Evolutionary conservation across 2,797 vertebrate genomes (phyloP), one percentile per base, ranked within the genome.

Genomic region (Coendou prehensilis): DNA sequence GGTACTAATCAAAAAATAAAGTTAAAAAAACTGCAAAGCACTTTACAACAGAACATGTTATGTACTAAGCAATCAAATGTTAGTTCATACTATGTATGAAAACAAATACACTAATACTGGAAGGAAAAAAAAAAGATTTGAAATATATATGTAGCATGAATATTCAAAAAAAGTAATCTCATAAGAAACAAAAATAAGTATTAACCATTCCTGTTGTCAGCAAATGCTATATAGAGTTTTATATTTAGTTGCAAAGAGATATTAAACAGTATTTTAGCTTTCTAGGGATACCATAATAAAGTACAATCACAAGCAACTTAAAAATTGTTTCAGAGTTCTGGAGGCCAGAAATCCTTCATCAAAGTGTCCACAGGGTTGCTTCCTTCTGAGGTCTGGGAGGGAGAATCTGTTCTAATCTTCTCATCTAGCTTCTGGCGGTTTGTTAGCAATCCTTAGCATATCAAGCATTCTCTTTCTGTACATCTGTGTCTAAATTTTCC

Each of bases 51-150:
- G 15, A 28, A 57, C 56, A 45, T 47, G 64, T 28, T 87, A 80
- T 11, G 3, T 71, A 79, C 9, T 61, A 50, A 89, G 37, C 64
- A 91, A 87, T 94, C 54, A 91, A 81, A 91, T 45, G 22, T 91
- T 56, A 90, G 54, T 71, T 10, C 18, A 86, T 63, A 73, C 26
- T 75, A 89, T 50, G 23, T 52, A 59, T 52, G 61, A 33, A 85
- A 94, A 84, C 71, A 78, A 85, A 85, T 57, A 89, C 47, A 83
- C 59, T 61, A 88, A 54, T 79, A 28, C 45, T 13, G 67, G 87
- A 18, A 79, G 85, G 64, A 26, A 54, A 89, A 26, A 33, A 73
- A 41, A 41, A 41, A 41, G 37, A 41, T 41, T 41, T 41, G 37
- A 41, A 41, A 41, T 41, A 41, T 26, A 26, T 26, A 47, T 13